Evolutionary conservation across 1,140 invertebrate genomes (phyloP).

Genomic region (Ectropis grisescens): DNA sequence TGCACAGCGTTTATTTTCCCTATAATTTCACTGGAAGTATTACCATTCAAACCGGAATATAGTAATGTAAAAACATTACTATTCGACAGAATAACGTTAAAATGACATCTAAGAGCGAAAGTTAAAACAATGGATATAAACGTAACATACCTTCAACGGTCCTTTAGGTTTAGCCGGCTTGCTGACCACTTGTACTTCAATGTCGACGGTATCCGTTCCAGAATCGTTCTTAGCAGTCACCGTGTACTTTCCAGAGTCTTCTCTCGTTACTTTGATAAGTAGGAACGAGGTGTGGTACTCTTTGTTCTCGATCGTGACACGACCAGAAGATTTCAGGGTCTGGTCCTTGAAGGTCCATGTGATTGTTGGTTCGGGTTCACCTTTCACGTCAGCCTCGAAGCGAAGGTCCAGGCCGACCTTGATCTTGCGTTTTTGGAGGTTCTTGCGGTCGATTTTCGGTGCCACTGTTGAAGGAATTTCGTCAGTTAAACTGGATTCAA

Average conservation of each 20-base stretch:
- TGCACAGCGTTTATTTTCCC: too few relatives aligned
- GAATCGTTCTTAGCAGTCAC: conserved; percentile 95
- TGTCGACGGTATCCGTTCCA: conserved; percentile 91
- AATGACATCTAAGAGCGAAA: too few relatives aligned
- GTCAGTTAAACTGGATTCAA: too few relatives aligned
- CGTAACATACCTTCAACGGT: conserved; percentile 84
- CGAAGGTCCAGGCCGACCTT: conserved; percentile 88
- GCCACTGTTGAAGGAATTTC: conserved; percentile 80
- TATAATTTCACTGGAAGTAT: too few relatives aligned
- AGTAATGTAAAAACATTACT: too few relatives aligned
- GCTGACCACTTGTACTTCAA: conserved; percentile 92
- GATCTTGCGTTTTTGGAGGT: conserved; percentile 87
- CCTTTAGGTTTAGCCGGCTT: conserved; percentile 88
- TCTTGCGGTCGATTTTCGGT: conserved; percentile 95
- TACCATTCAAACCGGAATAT: too few relatives aligned
- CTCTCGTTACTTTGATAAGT: conserved; percentile 83
- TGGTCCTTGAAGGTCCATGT: conserved; percentile 87
- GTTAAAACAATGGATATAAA: too few relatives aligned
- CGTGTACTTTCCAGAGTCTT: conserved; percentile 89
- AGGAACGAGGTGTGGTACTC: conserved; percentile 95
- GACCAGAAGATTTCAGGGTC: conserved; percentile 74
- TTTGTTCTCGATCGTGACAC: conserved; percentile 88
- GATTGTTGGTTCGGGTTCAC: conserved; percentile 90
- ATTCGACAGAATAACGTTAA: too few relatives aligned
- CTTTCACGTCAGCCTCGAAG: conserved; percentile 91